Conservation (phyloP, 30 jellyfish, hydroid and myxozoan genomes). For the Morbakka virulenta region DNA sequence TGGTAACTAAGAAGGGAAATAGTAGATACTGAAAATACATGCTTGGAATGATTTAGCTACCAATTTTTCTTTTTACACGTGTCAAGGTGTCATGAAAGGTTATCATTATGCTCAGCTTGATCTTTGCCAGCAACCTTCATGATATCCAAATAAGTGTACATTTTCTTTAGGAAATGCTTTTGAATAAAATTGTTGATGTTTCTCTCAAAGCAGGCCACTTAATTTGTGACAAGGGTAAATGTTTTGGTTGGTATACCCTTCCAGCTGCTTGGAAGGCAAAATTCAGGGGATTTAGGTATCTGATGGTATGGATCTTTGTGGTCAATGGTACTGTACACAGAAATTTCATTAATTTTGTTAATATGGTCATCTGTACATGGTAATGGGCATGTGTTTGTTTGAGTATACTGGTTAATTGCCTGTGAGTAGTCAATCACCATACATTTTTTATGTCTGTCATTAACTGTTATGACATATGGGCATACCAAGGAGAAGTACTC, state of each 20-base stretch:
- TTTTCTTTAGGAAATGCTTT: constrained; percentile 1
- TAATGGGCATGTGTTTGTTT: constrained; percentile 60
- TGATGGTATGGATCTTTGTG: constrained; percentile 55
- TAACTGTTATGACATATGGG: constrained; percentile 40
- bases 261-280: constrained; percentile 53
- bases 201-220: constrained; percentile 38
- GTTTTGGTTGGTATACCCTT: constrained; percentile 6
- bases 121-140: constrained; percentile 38
- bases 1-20: constrained; percentile 46
- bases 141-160: constrained; percentile 31
- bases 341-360: constrained; percentile 8
- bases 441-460: constrained; percentile 21
- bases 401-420: constrained; percentile 52
- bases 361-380: constrained; percentile 43
- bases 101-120: constrained; percentile 52
- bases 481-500: constrained; percentile 60
- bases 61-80: constrained; percentile 32
- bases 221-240: constrained; percentile 44
- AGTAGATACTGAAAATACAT: constrained; percentile 26
- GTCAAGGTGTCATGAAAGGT: constrained; percentile 29
- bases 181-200: neutral
- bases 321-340: constrained; percentile 30
- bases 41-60: constrained; percentile 38
- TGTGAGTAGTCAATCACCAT: too few species aligned
- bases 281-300: constrained; percentile 5